These are phyloP conservation scores for Leuciscus waleckii DNA, from an alignment of 2,797 vertebrate genomes.

Conservation along the genomic window DNA sequence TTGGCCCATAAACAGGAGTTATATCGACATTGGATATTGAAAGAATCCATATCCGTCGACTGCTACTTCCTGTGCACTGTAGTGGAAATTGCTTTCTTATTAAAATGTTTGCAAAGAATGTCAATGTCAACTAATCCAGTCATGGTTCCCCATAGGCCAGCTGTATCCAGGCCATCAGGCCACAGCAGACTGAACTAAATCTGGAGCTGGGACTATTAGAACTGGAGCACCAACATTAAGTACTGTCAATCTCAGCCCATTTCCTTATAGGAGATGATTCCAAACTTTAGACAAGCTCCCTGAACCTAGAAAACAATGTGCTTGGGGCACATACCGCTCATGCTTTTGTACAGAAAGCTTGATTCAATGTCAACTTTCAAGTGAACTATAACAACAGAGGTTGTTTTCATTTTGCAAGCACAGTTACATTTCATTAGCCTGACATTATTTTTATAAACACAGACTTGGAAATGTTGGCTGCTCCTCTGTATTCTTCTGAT, in stretches of 20 bases:
- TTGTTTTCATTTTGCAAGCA: not conserved
- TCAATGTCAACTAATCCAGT: conserved; percentile 35
- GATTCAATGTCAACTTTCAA: conserved; percentile 16
- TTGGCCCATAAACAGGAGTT: no score
- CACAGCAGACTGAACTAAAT: conserved; percentile 55
- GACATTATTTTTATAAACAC: conserved; percentile 17
- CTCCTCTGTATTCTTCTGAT: not conserved
- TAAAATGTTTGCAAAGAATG: conserved; percentile 9
- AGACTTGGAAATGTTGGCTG: not conserved
- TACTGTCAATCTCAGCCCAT: conserved; percentile 29
- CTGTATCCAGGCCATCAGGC: conserved; percentile 64
- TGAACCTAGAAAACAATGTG: conserved; percentile 20
- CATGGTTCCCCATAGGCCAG: conserved; percentile 33
- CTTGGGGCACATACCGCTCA: conserved; percentile 19
- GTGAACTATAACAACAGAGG: not conserved
- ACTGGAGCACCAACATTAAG: conserved; percentile 49
- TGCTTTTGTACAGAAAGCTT: conserved; percentile 14
- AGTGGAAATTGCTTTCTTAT: not conserved
- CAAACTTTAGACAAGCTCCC: conserved; percentile 5
- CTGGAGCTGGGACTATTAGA: conserved; percentile 48
- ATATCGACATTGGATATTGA: not conserved
- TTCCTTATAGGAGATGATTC: conserved; percentile 11
- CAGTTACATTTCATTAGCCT: conserved; percentile 12
- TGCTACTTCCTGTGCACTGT: not conserved
- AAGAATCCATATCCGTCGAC: not conserved